A percentile compares a stretch with the other conserved stretches of the same genome.
Evolutionary conservation across 2,888 invertebrate species (phyloP).

Genomic region (Acleris cristana): DNA sequence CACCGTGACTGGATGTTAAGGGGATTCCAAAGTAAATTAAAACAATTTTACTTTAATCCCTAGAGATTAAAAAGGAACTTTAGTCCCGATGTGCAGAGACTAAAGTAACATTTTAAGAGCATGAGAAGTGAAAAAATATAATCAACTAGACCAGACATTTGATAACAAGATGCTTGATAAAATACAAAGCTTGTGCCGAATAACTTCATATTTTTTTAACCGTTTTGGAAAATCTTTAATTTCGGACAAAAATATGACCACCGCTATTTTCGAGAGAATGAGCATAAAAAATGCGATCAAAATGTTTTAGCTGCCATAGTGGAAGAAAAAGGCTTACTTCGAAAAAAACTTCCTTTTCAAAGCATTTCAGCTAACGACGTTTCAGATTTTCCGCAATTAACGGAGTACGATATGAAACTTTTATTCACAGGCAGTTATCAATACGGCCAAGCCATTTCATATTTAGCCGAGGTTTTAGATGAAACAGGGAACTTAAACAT

Average conservation of each 20-base stretch:
- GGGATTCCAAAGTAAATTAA: too few species aligned
- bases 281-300: conserved; percentile 4
- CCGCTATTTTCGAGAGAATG: conserved; percentile 2
- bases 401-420: not conserved
- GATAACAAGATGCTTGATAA: conserved; percentile 3
- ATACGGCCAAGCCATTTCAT: not conserved
- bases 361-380: conserved; percentile 3
- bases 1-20: too few species aligned
- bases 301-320: conserved; percentile 4
- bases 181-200: conserved; percentile 5
- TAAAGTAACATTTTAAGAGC: too few species aligned
- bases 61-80: too few species aligned
- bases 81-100: too few species aligned
- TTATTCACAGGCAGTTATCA: not conserved
- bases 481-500: too few species aligned
- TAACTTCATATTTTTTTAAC: conserved; percentile 4
- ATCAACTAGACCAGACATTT: conserved; percentile 6
- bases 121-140: too few species aligned
- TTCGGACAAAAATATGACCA: conserved; percentile 1
- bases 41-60: too few species aligned
- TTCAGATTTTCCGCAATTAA: conserved; percentile 4
- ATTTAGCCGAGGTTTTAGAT: not conserved
- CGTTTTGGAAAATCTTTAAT: conserved; percentile 4
- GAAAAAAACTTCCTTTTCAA: conserved; percentile 13
- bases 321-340: conserved; percentile 1